Evolutionary conservation across 1,140 invertebrate species (phyloP).

Genomic region (Spodoptera litura): DNA sequence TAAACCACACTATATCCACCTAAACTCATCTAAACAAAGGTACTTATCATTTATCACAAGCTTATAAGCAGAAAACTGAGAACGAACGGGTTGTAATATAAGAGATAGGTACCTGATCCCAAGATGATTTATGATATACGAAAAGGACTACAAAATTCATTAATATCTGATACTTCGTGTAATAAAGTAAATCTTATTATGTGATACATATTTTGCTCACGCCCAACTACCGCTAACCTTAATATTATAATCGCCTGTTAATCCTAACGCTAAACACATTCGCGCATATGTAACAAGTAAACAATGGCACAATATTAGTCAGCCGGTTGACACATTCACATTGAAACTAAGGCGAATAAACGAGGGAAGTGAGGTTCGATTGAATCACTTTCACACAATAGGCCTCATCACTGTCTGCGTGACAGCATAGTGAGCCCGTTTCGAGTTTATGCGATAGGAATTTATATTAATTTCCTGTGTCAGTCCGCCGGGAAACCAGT

Average conservation of each 20-base stretch:
- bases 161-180: not conserved
- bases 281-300: not conserved
- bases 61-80: not conserved
- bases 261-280: conserved; percentile 9
- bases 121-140: not conserved
- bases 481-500: conserved; percentile 67
- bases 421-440: conserved; percentile 62
- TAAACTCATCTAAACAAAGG: not conserved
- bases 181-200: not conserved
- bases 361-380: conserved; percentile 67
- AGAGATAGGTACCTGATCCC: not conserved
- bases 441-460: conserved; percentile 77
- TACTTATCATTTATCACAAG: not conserved
- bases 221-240: not conserved
- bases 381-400: conserved; percentile 75
- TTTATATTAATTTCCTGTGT: conserved; percentile 84
- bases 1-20: not conserved
- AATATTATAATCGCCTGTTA: not conserved
- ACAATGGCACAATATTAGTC: conserved; percentile 45
- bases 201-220: not conserved
- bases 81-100: not conserved
- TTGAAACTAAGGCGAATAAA: conserved; percentile 70
- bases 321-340: conserved; percentile 68
- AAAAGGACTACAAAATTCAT: no score
- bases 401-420: conserved; percentile 73